phyloP scores from a whole-genome alignment of 1,140 invertebrate genomes.

The Oedothorax gibbosus region DNA sequence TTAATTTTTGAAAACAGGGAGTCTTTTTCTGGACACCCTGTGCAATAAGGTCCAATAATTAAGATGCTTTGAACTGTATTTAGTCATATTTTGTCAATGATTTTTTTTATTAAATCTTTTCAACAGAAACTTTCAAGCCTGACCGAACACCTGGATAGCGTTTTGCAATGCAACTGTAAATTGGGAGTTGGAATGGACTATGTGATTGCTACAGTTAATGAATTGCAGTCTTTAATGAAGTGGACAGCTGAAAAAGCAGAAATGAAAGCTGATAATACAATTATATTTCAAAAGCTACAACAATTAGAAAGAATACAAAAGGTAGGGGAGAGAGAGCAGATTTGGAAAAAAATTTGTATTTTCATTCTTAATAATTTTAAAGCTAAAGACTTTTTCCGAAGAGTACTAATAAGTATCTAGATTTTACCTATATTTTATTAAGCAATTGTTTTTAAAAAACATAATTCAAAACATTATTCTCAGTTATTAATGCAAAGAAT shows the following conservation, averaged over 20 bases:
- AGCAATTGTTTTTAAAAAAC: background rate
- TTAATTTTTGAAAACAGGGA: too few species aligned
- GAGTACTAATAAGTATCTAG: background rate
- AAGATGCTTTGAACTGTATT: background rate
- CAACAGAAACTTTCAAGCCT: constrained; percentile 35
- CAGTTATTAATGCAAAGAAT: background rate
- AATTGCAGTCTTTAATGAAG: constrained; percentile 37
- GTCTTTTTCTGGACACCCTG: too few species aligned
- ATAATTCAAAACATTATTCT: background rate
- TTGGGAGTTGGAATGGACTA: constrained; percentile 55
- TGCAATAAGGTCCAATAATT: too few species aligned
- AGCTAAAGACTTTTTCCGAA: background rate
- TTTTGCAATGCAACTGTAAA: constrained; percentile 46
- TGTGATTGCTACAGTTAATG: constrained; percentile 40
- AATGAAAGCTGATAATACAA: constrained; percentile 33
- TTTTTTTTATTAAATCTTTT: too few species aligned
- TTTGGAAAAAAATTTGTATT: background rate
- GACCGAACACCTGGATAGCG: constrained; percentile 46
- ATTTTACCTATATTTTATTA: background rate
- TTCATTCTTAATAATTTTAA: background rate
- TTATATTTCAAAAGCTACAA: constrained; percentile 54
- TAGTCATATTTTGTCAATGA: background rate
- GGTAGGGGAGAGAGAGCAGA: background rate
- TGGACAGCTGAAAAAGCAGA: constrained; percentile 47
- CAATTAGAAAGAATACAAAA: constrained; percentile 51